phyloP scores from a whole-genome alignment of 2,113 vertebrate genomes.

The zebrafish (Danio rerio) region GRCz12tu NC_133196.1:3676001-3676500 shows the following conservation, averaged over 20 bases:
- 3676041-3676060: neutral
- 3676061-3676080: neutral
- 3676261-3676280: conserved; percentile 61
- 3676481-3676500: too few relatives aligned
- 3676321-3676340: neutral
- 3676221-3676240: conserved; percentile 75
- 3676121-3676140: neutral
- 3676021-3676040: neutral
- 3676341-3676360: neutral
- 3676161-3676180: conserved; percentile 69
- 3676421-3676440: too few relatives aligned
- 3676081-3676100: neutral
- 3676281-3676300: conserved; percentile 42
- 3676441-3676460: too few relatives aligned
- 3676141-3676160: conserved; percentile 48
- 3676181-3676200: conserved; percentile 77
- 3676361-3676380: neutral
- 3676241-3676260: conserved; percentile 72
- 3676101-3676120: conserved; percentile 4
- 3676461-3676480: too few relatives aligned
- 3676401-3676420: too few relatives aligned
- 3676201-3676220: conserved; percentile 71
- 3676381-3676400: neutral
- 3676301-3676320: conserved; percentile 17
- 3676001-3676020: conserved; percentile 1